Percentiles rank a stretch among this genome's conserved stretches.
Evolutionary conservation across 2,113 vertebrate genomes (phyloP).

Genomic region (Callionymus lyra): DNA sequence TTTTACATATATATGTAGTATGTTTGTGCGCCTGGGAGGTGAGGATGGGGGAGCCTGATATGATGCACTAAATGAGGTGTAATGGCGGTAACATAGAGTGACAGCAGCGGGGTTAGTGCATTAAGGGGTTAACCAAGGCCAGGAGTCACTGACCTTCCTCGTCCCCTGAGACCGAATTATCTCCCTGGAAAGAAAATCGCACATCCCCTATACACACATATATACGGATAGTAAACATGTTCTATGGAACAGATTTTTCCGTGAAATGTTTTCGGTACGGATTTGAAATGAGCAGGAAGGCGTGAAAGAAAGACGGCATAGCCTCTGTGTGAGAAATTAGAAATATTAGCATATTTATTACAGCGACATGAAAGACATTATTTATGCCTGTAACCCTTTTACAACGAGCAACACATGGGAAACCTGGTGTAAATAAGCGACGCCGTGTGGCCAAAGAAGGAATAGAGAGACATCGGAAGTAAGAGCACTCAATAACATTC

Average conservation of each 20-base stretch:
- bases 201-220: constrained; percentile 18
- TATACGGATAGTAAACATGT: constrained; percentile 39
- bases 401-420: constrained; percentile 59
- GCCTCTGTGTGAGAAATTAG: constrained; percentile 71
- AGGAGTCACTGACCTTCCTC: constrained; percentile 51
- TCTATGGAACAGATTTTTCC: constrained; percentile 5
- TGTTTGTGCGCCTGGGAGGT: constrained; percentile 2
- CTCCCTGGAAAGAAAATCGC: constrained; percentile 25
- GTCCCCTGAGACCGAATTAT: constrained; percentile 54
- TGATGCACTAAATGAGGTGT: constrained; percentile 59
- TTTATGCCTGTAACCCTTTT: constrained; percentile 63
- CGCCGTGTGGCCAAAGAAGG: constrained; percentile 43
- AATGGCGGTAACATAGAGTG: constrained; percentile 62
- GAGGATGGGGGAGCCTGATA: constrained; percentile 44
- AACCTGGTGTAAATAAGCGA: constrained; percentile 37
- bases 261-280: no score
- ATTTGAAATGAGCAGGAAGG: no score
- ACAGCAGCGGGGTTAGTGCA: constrained; percentile 55
- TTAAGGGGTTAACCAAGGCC: constrained; percentile 64
- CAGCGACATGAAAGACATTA: constrained; percentile 69
- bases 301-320: constrained; percentile 38
- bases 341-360: constrained; percentile 77
- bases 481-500: constrained; percentile 40
- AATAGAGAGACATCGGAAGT: constrained; percentile 18
- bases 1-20: constrained; percentile 4